Conservation (phyloP, 2,888 invertebrate genomes). For the Chymomyza procnemis region DNA sequence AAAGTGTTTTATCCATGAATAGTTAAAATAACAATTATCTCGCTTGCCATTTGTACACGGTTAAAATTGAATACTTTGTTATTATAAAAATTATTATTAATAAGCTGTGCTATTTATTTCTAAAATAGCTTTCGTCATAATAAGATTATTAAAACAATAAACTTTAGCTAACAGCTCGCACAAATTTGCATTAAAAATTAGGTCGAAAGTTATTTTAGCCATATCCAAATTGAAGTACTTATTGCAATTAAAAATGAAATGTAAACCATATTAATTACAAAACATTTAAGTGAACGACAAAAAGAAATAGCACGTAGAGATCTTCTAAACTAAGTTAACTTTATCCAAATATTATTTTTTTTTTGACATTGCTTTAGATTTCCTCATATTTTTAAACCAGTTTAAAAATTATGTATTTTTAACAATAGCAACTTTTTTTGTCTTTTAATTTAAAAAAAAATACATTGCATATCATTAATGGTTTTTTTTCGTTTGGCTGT, state of each 20-base stretch:
- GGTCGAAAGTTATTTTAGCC: background rate
- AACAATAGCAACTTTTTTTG: background rate
- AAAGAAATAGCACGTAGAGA: background rate
- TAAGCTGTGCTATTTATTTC: background rate
- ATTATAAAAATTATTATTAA: background rate
- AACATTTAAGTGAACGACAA: background rate
- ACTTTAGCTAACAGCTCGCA: background rate
- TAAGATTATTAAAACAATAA: background rate
- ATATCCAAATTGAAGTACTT: background rate
- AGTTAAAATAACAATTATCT: background rate
- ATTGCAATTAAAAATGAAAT: background rate
- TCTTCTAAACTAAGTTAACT: background rate
- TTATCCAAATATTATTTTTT: background rate
- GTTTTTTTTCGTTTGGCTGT: background rate
- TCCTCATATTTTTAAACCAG: background rate
- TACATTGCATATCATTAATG: background rate
- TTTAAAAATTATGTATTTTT: background rate
- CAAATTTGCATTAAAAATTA: background rate
- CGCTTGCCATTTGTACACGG: conserved; percentile 41
- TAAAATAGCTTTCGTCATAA: background rate
- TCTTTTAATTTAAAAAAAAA: background rate
- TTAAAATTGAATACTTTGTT: background rate
- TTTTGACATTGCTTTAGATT: background rate
- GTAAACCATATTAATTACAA: background rate
- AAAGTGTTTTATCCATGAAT: background rate